phyloP scores from a whole-genome alignment of 2,888 invertebrate genomes.

The Xestia ashworthii region DNA sequence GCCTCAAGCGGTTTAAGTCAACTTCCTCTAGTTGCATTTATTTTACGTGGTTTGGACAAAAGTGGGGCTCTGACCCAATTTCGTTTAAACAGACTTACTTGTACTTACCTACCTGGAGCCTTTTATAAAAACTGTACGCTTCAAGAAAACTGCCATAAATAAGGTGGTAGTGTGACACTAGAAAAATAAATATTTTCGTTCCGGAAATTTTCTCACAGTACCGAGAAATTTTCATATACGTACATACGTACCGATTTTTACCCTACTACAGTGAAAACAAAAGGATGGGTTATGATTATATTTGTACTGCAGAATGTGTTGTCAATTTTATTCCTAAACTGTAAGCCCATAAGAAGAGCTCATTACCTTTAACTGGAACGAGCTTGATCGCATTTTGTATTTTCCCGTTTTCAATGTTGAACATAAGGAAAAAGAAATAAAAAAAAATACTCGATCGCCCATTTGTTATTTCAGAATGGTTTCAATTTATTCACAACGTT shows the following conservation, averaged over 20 bases:
- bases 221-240: too few species aligned
- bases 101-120: constrained; percentile 19
- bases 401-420: constrained; percentile 29
- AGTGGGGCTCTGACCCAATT: constrained; percentile 58
- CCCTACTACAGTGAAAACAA: too few species aligned
- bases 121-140: constrained; percentile 14
- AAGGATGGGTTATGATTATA: constrained; percentile 1
- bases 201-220: constrained; percentile 5
- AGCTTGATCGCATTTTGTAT: constrained; percentile 54
- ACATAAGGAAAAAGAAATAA: constrained; percentile 25
- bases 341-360: constrained; percentile 20
- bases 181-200: constrained; percentile 41
- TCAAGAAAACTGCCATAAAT: constrained; percentile 2
- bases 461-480: constrained; percentile 59
- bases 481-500: constrained; percentile 58
- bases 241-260: too few species aligned
- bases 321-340: constrained; percentile 38
- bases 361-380: constrained; percentile 52
- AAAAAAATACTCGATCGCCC: constrained; percentile 40
- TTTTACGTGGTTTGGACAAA: constrained; percentile 55
- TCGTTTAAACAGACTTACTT: constrained; percentile 42
- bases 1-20: constrained; percentile 54
- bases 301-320: constrained; percentile 35
- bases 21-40: constrained; percentile 62
- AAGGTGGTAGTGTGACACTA: constrained; percentile 10